phyloP scores from a whole-genome alignment of 2,888 invertebrate species.

The Gastrophysa polygoni region DNA sequence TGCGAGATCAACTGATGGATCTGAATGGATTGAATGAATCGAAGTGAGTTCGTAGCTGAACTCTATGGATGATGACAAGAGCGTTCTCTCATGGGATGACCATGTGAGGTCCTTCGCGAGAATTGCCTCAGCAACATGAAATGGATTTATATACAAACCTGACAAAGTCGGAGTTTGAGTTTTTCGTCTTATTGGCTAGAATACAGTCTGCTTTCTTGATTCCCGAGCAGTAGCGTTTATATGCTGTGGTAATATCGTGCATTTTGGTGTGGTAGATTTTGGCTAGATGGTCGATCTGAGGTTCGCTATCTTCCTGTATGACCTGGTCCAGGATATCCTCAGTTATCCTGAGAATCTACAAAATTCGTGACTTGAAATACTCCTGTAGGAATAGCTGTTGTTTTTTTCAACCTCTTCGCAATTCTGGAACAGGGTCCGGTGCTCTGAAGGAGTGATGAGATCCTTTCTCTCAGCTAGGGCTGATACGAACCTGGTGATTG shows the following conservation, averaged over 20 bases:
- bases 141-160: too few species aligned
- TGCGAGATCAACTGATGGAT: too few species aligned
- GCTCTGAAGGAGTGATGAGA: slow-evolving; percentile 76
- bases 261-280: slow-evolving; percentile 77
- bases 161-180: slow-evolving; percentile 78
- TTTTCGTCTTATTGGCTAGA: slow-evolving; percentile 75
- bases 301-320: slow-evolving; percentile 75
- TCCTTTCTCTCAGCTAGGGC: slow-evolving; percentile 78
- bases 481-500: slow-evolving; percentile 77
- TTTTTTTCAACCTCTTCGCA: slow-evolving; percentile 70
- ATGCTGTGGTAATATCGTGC: slow-evolving; percentile 75
- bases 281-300: slow-evolving; percentile 69
- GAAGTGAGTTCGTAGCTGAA: too few species aligned
- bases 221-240: slow-evolving; percentile 83
- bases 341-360: slow-evolving; percentile 72
- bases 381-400: too few species aligned
- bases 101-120: too few species aligned
- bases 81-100: too few species aligned
- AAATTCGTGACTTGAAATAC: too few species aligned
- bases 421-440: slow-evolving; percentile 82
- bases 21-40: too few species aligned
- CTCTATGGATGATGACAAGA: too few species aligned
- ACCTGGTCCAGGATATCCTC: slow-evolving; percentile 81
- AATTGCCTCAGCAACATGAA: too few species aligned
- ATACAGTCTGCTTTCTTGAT: slow-evolving; percentile 86